Percentiles rank a stretch among this genome's conserved stretches.
Conservation (phyloP, 2,113 vertebrate species). For the Ellobius talpinus region DNA sequence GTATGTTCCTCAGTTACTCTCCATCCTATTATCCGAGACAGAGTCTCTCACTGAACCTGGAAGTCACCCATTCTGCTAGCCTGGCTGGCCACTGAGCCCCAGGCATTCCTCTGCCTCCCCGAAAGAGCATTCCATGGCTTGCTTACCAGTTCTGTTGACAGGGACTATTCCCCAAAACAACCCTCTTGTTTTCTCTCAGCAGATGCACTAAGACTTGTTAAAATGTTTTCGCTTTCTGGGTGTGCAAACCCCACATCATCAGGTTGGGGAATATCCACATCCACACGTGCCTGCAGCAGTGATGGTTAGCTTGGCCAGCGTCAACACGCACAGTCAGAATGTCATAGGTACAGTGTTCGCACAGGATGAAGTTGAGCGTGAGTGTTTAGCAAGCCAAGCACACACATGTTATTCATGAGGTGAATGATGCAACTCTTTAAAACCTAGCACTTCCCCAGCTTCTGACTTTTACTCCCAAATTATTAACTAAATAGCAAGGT, state of each 20-base stretch:
- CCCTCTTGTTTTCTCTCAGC: not conserved
- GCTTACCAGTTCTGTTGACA: not conserved
- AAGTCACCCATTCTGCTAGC: not conserved
- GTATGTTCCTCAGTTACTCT: not conserved
- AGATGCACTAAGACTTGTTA: conserved; percentile 8
- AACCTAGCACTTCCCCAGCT: not conserved
- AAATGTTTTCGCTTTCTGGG: conserved; percentile 13
- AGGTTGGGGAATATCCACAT: conserved; percentile 10
- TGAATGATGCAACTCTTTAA: conserved; percentile 7
- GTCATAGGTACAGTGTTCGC: no score
- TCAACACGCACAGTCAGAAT: not conserved
- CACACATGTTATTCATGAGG: not conserved
- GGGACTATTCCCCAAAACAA: not conserved
- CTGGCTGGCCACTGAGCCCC: not conserved
- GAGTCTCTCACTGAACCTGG: not conserved
- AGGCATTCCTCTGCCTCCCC: no score
- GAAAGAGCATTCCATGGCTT: not conserved
- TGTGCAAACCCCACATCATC: not conserved
- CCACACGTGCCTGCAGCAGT: not conserved
- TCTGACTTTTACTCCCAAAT: not conserved
- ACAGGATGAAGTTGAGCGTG: not conserved
- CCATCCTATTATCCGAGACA: not conserved
- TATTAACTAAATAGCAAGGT: conserved; percentile 10
- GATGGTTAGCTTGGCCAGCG: not conserved
- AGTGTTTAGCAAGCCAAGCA: not conserved